These are phyloP conservation scores for Busseola fusca DNA, from an alignment of 2,888 invertebrate genomes.

Conservation along the genomic window DNA sequence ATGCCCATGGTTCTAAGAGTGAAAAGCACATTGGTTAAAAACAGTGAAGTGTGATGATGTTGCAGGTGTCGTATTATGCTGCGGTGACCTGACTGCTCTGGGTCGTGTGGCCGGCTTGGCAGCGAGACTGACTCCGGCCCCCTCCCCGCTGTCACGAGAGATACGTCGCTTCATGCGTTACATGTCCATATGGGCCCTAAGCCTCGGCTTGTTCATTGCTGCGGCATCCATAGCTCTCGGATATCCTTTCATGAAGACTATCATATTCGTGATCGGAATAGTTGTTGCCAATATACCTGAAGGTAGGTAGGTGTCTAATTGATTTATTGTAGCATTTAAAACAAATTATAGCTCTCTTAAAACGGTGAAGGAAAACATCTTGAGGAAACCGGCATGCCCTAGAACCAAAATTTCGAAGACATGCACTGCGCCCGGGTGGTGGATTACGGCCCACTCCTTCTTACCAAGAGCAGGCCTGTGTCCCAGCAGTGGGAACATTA, in stretches of 20 bases:
- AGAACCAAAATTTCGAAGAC: no score
- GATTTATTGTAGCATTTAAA: background rate
- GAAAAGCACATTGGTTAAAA: background rate
- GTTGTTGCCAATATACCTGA: conserved; percentile 99
- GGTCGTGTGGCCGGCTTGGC: conserved; percentile 98
- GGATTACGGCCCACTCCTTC: no score
- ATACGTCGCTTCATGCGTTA: conserved; percentile 98
- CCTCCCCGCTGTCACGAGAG: conserved; percentile 98
- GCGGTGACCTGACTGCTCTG: conserved; percentile 94
- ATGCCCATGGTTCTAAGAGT: background rate
- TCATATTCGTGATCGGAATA: conserved; percentile 98
- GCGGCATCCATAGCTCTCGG: conserved; percentile 97
- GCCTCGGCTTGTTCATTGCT: conserved; percentile 97
- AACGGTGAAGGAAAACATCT: no score
- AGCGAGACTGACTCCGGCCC: conserved; percentile 96
- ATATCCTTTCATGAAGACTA: conserved; percentile 99
- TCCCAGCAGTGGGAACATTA: no score
- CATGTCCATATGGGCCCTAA: conserved; percentile 97
- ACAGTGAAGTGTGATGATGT: conserved; percentile 14
- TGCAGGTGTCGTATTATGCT: conserved; percentile 93
- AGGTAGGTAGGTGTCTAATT: conserved; percentile 89
- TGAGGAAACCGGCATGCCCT: no score
- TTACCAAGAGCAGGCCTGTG: no score
- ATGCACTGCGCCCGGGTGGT: no score
- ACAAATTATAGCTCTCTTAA: background rate